Conservation (phyloP, 1,140 invertebrate genomes). For the Delia radicum region DNA sequence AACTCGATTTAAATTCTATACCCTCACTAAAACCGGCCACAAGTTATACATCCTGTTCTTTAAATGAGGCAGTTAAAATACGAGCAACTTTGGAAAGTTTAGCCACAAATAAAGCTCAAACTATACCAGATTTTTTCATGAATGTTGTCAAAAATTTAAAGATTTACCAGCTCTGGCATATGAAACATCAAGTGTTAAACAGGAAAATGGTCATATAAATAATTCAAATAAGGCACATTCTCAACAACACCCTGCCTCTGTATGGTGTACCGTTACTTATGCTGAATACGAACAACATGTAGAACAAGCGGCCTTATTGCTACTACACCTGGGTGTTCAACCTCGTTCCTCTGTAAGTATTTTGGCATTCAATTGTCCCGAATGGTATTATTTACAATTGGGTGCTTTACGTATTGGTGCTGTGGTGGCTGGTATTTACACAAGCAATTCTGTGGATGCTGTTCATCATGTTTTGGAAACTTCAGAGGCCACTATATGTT, state of each 20-base stretch:
- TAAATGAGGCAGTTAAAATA: slow-evolving; percentile 41
- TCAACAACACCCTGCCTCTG: neutral
- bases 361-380: slow-evolving; percentile 85
- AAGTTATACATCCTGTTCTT: slow-evolving; percentile 39
- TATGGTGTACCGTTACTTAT: slow-evolving; percentile 68
- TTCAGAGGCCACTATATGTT: slow-evolving; percentile 78
- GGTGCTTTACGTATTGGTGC: slow-evolving; percentile 88
- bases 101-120: slow-evolving; percentile 26
- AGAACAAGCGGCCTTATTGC: slow-evolving; percentile 75
- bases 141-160: slow-evolving; percentile 60
- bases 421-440: slow-evolving; percentile 85
- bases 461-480: slow-evolving; percentile 74
- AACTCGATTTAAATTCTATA: neutral
- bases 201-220: too few species aligned
- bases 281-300: slow-evolving; percentile 74
- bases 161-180: slow-evolving; percentile 67
- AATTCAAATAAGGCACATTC: too few species aligned
- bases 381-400: slow-evolving; percentile 88
- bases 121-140: slow-evolving; percentile 38
- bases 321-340: slow-evolving; percentile 82
- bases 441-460: slow-evolving; percentile 84
- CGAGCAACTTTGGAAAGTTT: slow-evolving; percentile 27
- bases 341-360: slow-evolving; percentile 79
- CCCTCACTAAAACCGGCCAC: slow-evolving; percentile 34
- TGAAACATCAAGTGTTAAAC: slow-evolving; percentile 56